These are phyloP conservation scores for Edolisoma coerulescens DNA, from an alignment of 2,113 vertebrate species.

Conservation along the genomic window DNA sequence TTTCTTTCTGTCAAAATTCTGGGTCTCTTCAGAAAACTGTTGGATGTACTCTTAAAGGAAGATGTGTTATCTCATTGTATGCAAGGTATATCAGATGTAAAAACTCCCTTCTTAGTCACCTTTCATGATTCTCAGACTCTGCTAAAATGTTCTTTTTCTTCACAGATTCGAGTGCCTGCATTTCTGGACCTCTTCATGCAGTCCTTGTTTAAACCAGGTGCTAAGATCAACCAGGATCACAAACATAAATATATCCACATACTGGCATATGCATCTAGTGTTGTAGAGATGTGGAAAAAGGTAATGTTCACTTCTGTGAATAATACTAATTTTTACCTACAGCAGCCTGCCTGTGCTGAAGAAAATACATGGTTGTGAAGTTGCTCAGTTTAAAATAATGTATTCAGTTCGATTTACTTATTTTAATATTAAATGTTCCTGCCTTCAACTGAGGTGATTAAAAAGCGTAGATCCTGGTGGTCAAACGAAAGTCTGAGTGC, in stretches of 20 bases:
- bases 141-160: neutral
- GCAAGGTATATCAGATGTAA: neutral
- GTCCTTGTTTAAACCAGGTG: slow-evolving; percentile 94
- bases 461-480: neutral
- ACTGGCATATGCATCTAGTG: slow-evolving; percentile 93
- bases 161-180: slow-evolving; percentile 92
- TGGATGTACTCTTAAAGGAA: neutral
- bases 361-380: neutral
- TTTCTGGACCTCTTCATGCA: slow-evolving; percentile 98
- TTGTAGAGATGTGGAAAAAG: slow-evolving; percentile 99
- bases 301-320: slow-evolving; percentile 52
- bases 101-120: neutral
- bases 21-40: neutral
- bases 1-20: neutral
- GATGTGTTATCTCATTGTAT: neutral
- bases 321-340: neutral
- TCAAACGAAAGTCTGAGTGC: neutral
- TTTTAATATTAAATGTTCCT: neutral
- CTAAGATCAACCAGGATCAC: slow-evolving; percentile 99
- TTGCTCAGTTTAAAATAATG: neutral
- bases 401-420: neutral
- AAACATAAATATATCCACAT: slow-evolving; percentile 99
- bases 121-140: neutral
- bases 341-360: neutral
- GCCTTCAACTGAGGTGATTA: neutral